Base-by-base conservation (phyloP, 2,888 invertebrate genomes). In the Callyntrura guangdongensis region DNA sequence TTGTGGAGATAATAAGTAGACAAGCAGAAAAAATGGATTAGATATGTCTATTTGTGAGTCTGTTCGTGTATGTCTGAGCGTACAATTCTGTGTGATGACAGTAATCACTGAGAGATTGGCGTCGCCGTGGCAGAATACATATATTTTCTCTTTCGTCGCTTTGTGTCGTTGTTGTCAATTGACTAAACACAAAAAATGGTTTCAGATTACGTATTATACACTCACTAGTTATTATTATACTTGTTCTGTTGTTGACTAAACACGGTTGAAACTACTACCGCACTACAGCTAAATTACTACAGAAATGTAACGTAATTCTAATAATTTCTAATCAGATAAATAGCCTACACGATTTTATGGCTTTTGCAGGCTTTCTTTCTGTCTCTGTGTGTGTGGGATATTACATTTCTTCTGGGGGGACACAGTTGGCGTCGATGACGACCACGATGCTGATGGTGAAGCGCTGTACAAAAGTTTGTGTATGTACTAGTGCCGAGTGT, bases 21-120 rank as follows among this genome's bases (percentile, higher is more conserved):
- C 64, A 64, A 64, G 64, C 22, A 64, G 36, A 64, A 64, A 64
- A 22, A 25, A 64, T 36, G 69, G 36, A 69, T 69, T 69, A 69
- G 69, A 69, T 27, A 69, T 69, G n/a, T 53, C 14, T 53, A 12
- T 53, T 14, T n/a, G n/a, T 53, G 53, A 14, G 53, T 36, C 36
- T 6, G 36, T 36, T 36, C 36, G 36, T 69, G 69, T 69, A n/a
- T 69, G 36, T n/a, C n/a, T n/a, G n/a, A n/a, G n/a, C n/a, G n/a
- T n/a, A n/a, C n/a, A n/a, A n/a, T n/a, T n/a, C n/a, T 69, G 27
- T 64, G 64, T 64, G 22, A 25, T 64, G 64, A 25, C 64, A 64
- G 25, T 64, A 59, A 59, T 59, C 6, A 36, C 36, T 36, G 36
- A 6, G 36, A 36, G 36, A 36, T 36, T 36, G 36, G 36, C 36